Percentiles rank a stretch among this genome's conserved stretches.
Conservation (phyloP, 2,888 invertebrate species). For the Limnephilus marmoratus region DNA sequence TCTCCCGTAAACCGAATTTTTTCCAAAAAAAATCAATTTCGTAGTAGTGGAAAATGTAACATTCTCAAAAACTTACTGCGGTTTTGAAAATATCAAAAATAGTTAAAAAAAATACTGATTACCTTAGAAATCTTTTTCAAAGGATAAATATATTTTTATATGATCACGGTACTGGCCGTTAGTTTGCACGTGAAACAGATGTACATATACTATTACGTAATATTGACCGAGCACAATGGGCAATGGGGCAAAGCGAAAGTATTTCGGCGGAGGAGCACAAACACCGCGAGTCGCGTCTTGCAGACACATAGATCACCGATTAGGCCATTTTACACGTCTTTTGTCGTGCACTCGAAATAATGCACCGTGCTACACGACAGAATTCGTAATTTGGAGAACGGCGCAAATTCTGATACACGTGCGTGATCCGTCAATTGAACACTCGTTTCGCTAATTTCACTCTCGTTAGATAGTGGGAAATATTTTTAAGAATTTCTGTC, state of each 20-base stretch:
- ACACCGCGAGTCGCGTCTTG: neutral
- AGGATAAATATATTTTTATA: too few species aligned
- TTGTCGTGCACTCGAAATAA: neutral
- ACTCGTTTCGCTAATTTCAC: neutral
- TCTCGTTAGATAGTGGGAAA: neutral
- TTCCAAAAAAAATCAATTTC: too few species aligned
- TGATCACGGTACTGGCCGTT: neutral
- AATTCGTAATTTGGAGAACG: neutral
- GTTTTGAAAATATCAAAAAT: too few species aligned
- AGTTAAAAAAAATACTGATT: too few species aligned
- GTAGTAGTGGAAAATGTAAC: too few species aligned
- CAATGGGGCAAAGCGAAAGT: slow-evolving; percentile 17
- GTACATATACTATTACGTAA: neutral
- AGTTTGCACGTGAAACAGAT: neutral
- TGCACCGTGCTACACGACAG: neutral
- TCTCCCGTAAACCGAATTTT: too few species aligned
- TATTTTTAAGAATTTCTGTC: neutral
- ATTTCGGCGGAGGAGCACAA: slow-evolving; percentile 21
- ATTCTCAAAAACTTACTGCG: too few species aligned
- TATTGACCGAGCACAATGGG: neutral
- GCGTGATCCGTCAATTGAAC: neutral
- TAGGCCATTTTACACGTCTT: neutral
- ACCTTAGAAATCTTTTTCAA: too few species aligned
- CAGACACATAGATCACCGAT: neutral
- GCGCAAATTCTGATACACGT: neutral